Evolutionary conservation across 2,888 invertebrate species (phyloP).

Genomic region (Scaptomyza cyrtandrae): DNA sequence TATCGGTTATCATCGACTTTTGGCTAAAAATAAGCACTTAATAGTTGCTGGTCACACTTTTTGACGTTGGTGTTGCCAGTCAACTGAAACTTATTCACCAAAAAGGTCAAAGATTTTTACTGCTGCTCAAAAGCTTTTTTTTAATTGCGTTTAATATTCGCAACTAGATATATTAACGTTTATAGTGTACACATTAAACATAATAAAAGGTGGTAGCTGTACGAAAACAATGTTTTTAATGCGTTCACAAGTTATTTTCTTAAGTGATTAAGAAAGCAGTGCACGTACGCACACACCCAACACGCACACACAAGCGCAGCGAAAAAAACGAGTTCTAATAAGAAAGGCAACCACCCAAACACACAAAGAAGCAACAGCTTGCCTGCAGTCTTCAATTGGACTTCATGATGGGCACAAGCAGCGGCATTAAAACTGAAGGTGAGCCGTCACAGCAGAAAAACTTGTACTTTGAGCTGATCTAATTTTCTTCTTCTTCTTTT

Average conservation of each 20-base stretch:
- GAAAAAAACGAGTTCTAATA: constrained; percentile 68
- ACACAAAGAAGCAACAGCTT: constrained; percentile 68
- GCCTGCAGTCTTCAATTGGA: constrained; percentile 45
- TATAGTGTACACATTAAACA: constrained; percentile 26
- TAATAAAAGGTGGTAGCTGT: neutral
- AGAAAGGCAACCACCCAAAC: constrained; percentile 48
- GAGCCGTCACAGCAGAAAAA: constrained; percentile 39
- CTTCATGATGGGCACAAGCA: constrained; percentile 67
- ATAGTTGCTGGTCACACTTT: constrained; percentile 14
- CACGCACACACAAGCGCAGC: constrained; percentile 31
- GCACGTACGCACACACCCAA: constrained; percentile 45
- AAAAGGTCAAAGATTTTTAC: constrained; percentile 33
- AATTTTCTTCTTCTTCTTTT: constrained; percentile 22
- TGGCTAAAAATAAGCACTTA: neutral
- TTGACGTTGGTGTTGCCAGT: constrained; percentile 31
- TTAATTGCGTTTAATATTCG: constrained; percentile 38
- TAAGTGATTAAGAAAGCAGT: constrained; percentile 35
- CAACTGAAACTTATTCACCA: constrained; percentile 12
- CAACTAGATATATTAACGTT: constrained; percentile 15
- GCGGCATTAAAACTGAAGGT: constrained; percentile 82
- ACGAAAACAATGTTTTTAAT: constrained; percentile 37
- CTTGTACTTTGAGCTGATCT: constrained; percentile 11
- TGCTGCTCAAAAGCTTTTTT: constrained; percentile 45
- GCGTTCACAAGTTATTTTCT: constrained; percentile 11
- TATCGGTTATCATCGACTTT: constrained; percentile 6